Percentiles rank a stretch among this genome's conserved stretches.
Evolutionary conservation across 2,113 vertebrate species (phyloP).

Genomic region (Clupea harengus): DNA sequence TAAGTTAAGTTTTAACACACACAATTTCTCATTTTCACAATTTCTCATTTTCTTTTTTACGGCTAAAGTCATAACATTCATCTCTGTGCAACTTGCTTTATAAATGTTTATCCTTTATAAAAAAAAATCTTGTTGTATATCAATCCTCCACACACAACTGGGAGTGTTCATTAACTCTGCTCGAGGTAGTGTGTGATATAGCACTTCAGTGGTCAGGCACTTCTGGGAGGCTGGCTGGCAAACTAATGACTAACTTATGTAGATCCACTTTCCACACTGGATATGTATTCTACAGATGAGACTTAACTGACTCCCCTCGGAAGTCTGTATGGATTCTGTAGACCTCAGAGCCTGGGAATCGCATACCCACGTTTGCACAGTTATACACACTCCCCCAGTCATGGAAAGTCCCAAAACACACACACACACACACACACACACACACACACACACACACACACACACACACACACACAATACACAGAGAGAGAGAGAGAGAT

Average conservation of each 20-base stretch:
- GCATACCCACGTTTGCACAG: not conserved
- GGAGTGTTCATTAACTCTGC: not conserved
- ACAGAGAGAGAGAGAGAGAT: not conserved
- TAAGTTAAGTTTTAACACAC: not conserved
- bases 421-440: not conserved
- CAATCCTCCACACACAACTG: not conserved
- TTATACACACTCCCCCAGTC: not conserved
- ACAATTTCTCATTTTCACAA: not conserved
- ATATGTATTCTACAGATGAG: conserved; percentile 1
- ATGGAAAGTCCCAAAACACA: not conserved
- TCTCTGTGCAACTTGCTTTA: not conserved
- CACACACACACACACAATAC: not conserved
- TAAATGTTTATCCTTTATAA: not conserved
- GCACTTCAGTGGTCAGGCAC: not conserved
- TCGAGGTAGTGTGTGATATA: not conserved
- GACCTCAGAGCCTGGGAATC: not conserved
- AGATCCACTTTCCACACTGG: conserved; percentile 5
- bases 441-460: not conserved
- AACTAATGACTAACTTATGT: not conserved
- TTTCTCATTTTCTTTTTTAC: not conserved
- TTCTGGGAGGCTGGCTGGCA: not conserved
- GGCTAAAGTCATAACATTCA: not conserved
- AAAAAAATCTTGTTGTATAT: not conserved
- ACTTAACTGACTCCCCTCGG: not conserved
- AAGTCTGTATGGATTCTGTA: conserved; percentile 14